phyloP scores from a whole-genome alignment of 2,888 invertebrate genomes.

The Melanostoma scalare region DNA sequence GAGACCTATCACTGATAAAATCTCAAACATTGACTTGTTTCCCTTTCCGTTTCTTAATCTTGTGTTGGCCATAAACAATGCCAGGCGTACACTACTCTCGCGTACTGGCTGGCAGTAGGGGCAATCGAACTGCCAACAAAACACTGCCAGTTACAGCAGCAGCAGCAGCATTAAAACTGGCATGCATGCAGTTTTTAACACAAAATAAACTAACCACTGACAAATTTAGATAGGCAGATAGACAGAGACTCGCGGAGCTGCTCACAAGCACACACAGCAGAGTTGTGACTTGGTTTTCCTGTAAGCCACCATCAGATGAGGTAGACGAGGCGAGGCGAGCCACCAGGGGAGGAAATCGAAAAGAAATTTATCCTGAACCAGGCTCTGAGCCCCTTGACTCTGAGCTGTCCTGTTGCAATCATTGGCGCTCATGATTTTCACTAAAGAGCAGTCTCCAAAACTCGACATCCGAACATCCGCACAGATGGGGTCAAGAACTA shows the following conservation, averaged over 20 bases:
- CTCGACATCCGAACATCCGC: slow-evolving; percentile 50
- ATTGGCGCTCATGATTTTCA: slow-evolving; percentile 69
- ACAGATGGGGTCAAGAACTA: slow-evolving; percentile 63
- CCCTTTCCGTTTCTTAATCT: slow-evolving; percentile 73
- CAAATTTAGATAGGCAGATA: slow-evolving; percentile 71
- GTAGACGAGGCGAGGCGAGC: slow-evolving; percentile 10
- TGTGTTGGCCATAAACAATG: slow-evolving; percentile 73
- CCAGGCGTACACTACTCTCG: slow-evolving; percentile 62
- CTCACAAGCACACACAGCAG: slow-evolving; percentile 3
- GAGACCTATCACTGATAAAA: slow-evolving; percentile 74
- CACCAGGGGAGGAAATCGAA: slow-evolving; percentile 55
- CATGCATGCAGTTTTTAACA: slow-evolving; percentile 68
- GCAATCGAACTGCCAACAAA: slow-evolving; percentile 75
- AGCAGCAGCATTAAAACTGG: slow-evolving; percentile 51
- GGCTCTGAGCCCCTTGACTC: slow-evolving; percentile 14
- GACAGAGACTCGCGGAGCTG: slow-evolving; percentile 40
- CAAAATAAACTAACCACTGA: slow-evolving; percentile 73
- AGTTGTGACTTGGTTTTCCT: too few relatives aligned
- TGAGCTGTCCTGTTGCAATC: slow-evolving; percentile 33
- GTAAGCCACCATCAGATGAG: not conserved
- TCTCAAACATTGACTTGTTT: slow-evolving; percentile 75
- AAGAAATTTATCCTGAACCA: slow-evolving; percentile 62
- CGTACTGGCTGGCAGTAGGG: slow-evolving; percentile 29
- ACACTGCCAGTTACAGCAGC: slow-evolving; percentile 44
- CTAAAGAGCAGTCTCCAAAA: slow-evolving; percentile 46